Conservation (phyloP, 2,888 invertebrate species). For the Himalopsyche japonica region DNA sequence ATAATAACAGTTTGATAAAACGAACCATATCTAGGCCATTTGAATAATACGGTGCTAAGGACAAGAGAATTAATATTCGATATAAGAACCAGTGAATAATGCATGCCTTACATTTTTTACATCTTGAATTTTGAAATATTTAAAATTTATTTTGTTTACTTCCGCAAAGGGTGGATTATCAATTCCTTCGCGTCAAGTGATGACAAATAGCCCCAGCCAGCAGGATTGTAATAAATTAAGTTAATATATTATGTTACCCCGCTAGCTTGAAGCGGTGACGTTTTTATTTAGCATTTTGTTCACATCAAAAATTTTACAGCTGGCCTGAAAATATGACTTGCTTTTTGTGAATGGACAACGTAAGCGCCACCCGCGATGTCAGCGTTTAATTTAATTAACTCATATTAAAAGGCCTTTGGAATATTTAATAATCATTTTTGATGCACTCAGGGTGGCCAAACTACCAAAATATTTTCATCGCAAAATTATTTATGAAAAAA, state of each 20-base stretch:
- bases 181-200: slow-evolving; percentile 25
- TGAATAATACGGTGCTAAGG: too few species aligned
- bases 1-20: too few species aligned
- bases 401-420: slow-evolving; percentile 23
- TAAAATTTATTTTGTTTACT: slow-evolving; percentile 19
- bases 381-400: slow-evolving; percentile 33
- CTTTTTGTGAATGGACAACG: slow-evolving; percentile 14
- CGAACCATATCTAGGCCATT: too few species aligned
- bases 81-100: not conserved
- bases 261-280: slow-evolving; percentile 21
- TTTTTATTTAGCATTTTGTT: slow-evolving; percentile 34
- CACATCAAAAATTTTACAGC: slow-evolving; percentile 27
- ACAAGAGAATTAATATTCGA: too few species aligned
- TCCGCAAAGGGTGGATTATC: slow-evolving; percentile 17
- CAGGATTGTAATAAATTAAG: slow-evolving; percentile 33
- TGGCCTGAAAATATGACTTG: slow-evolving; percentile 33
- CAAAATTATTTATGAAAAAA: not conserved
- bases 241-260: slow-evolving; percentile 22
- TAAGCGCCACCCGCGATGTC: slow-evolving; percentile 22
- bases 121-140: slow-evolving; percentile 2
- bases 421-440: slow-evolving; percentile 19
- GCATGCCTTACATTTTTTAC: not conserved
- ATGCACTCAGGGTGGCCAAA: not conserved
- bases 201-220: slow-evolving; percentile 31
- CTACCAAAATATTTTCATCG: not conserved